Conservation (phyloP, 64 coral and sea anemone species). For the Actinia tenebrosa region DNA sequence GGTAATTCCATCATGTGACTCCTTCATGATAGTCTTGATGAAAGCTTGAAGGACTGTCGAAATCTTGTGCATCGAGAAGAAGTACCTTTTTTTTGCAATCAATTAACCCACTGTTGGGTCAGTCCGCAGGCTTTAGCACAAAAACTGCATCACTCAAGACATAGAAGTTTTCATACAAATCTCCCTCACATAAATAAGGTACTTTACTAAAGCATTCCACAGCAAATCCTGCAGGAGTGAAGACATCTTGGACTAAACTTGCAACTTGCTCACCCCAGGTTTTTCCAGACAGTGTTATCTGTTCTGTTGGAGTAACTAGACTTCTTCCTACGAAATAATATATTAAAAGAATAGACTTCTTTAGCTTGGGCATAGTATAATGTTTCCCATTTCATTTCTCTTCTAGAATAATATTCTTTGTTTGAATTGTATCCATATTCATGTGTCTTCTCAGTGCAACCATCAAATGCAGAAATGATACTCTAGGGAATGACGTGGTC, state of each 20-base stretch:
- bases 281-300: constrained; percentile 51
- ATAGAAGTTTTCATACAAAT: constrained; percentile 85
- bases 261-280: constrained; percentile 78
- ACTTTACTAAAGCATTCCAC: constrained; percentile 77
- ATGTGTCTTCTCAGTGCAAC: too few species aligned
- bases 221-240: constrained; percentile 70
- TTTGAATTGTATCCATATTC: too few species aligned
- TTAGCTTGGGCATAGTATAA: too few species aligned
- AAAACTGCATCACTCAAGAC: constrained; percentile 88
- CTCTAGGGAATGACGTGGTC: too few species aligned
- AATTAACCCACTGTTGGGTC: not conserved
- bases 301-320: constrained; percentile 65
- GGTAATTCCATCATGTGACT: too few species aligned
- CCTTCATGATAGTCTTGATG: too few species aligned
- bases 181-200: constrained; percentile 98
- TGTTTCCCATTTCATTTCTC: too few species aligned
- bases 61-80: too few species aligned
- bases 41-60: too few species aligned
- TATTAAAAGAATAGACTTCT: not conserved
- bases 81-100: too few species aligned
- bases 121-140: constrained; percentile 54
- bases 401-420: too few species aligned
- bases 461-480: too few species aligned
- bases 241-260: constrained; percentile 83
- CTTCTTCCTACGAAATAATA: constrained; percentile 51